Conservation (phyloP, 2,888 invertebrate species). For the Andrena bucephala region DNA sequence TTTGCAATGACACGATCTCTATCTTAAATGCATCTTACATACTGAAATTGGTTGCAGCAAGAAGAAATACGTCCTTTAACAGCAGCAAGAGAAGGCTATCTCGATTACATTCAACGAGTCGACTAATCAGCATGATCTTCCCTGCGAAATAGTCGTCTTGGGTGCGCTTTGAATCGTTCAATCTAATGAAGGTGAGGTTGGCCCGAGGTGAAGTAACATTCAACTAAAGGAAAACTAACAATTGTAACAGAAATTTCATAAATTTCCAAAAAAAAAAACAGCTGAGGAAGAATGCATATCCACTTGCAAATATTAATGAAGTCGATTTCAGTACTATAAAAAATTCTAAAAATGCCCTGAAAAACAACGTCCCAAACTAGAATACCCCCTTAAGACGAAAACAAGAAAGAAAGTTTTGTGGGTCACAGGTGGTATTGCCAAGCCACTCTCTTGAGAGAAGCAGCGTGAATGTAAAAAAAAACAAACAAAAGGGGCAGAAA, state of each 20-base stretch:
- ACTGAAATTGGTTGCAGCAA: slow-evolving; percentile 41
- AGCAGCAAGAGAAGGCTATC: slow-evolving; percentile 52
- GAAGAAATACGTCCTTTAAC: slow-evolving; percentile 48
- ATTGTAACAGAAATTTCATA: slow-evolving; percentile 1
- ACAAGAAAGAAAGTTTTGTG: too few relatives aligned
- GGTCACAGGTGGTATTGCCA: too few relatives aligned
- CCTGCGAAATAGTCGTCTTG: slow-evolving; percentile 31
- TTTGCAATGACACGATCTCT: slow-evolving; percentile 38
- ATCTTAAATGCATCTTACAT: slow-evolving; percentile 27
- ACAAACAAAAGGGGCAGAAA: too few relatives aligned
- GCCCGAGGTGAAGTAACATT: slow-evolving; percentile 11
- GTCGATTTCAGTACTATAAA: too few relatives aligned
- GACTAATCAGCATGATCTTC: slow-evolving; percentile 52
- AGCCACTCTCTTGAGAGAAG: too few relatives aligned
- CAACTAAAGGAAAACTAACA: background rate
- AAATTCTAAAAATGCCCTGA: too few relatives aligned
- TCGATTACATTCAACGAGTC: slow-evolving; percentile 55
- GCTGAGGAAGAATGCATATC: too few relatives aligned
- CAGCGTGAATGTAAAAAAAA: too few relatives aligned
- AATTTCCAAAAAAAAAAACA: too few relatives aligned
- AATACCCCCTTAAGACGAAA: too few relatives aligned
- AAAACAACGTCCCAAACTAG: too few relatives aligned
- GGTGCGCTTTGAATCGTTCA: slow-evolving; percentile 38
- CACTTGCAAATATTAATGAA: too few relatives aligned
- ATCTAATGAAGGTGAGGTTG: slow-evolving; percentile 26